Evolutionary conservation across 2,797 vertebrate species (phyloP), one percentile per base, ranked within the genome.

Genomic region (Leptatherina wallacei): DNA sequence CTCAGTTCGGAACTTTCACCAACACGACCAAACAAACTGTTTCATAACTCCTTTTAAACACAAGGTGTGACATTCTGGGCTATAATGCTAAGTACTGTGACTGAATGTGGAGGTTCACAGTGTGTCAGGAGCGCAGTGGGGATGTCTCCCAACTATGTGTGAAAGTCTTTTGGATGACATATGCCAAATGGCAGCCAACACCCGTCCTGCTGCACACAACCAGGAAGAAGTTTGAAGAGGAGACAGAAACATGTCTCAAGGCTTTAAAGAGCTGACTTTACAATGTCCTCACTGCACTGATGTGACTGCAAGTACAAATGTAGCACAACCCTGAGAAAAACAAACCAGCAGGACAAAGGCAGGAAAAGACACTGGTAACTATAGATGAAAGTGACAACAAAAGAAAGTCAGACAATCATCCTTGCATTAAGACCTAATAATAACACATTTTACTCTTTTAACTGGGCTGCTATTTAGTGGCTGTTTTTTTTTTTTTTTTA

Each of bases 171-270:
- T 92, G 93, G 92, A 88, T 85, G 89, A 88, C 77, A 81, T 67
- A 84, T 85, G 91, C 82, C 93, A 95, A 95, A 92, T 86, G 80
- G 91, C 56, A 81, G 24, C 73, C 59, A 72, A 89, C 70, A 83
- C 75, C 72, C 75, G 65, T 57, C 61, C 55, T 84, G 81, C 77
- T 86, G 77, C 80, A 92, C 60, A 62, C 51, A 63, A 47, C 20
- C 61, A 49, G 33, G 20, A 44, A 38, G 12, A 66, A 61, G 67
- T 71, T 69, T 79, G 56, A 30, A 61, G 61, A 70, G 56, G 75
- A 62, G 62, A 71, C 69, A 83, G 71, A 82, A 64, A 63, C 54
- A 51, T 68, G 78, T 79, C 78, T 75, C 63, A 75, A 65, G 69
- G 80, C 68, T 58, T 66, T 44, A 30, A 75, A 54, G 75, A 73